Conservation (phyloP, 2,888 invertebrate genomes). For the Chouioia cunea region DNA sequence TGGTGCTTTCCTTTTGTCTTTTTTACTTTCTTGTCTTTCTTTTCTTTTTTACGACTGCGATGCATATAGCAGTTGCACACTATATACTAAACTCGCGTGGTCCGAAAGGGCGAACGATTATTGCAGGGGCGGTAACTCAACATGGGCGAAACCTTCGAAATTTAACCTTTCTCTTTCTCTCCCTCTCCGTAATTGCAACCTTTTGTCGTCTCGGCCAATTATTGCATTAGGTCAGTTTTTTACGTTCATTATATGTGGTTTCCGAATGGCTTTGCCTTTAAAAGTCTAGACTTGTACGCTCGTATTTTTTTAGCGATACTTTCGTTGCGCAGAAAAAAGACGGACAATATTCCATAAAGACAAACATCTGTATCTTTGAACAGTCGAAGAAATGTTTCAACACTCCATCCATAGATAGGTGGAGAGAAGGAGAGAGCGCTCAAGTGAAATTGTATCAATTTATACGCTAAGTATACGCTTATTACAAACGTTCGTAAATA, state of each 20-base stretch:
- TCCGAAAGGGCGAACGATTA: slow-evolving; percentile 25
- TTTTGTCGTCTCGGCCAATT: slow-evolving; percentile 43
- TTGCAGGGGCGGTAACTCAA: slow-evolving; percentile 32
- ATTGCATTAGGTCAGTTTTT: slow-evolving; percentile 38
- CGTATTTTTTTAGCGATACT: too few relatives aligned
- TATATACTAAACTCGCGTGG: too few relatives aligned
- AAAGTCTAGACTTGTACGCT: too few relatives aligned
- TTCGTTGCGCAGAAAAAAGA: too few relatives aligned
- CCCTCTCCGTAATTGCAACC: slow-evolving; percentile 33
- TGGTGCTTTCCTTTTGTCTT: neutral
- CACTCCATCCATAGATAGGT: too few relatives aligned
- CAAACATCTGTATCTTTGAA: too few relatives aligned
- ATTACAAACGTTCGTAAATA: too few relatives aligned
- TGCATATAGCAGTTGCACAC: slow-evolving; percentile 14
- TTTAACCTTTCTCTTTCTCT: slow-evolving; percentile 14
- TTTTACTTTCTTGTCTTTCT: neutral
- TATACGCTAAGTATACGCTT: too few relatives aligned
- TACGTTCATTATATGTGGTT: slow-evolving; percentile 25
- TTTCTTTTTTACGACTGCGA: slow-evolving; percentile 5
- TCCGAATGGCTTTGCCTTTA: neutral
- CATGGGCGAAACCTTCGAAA: slow-evolving; percentile 3
- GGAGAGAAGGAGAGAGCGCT: too few relatives aligned
- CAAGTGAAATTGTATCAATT: too few relatives aligned
- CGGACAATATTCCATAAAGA: too few relatives aligned
- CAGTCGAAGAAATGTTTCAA: too few relatives aligned